These are phyloP conservation scores for Indicator maculatus DNA, from an alignment of 2,113 vertebrate species.

Conservation along the genomic window DNA sequence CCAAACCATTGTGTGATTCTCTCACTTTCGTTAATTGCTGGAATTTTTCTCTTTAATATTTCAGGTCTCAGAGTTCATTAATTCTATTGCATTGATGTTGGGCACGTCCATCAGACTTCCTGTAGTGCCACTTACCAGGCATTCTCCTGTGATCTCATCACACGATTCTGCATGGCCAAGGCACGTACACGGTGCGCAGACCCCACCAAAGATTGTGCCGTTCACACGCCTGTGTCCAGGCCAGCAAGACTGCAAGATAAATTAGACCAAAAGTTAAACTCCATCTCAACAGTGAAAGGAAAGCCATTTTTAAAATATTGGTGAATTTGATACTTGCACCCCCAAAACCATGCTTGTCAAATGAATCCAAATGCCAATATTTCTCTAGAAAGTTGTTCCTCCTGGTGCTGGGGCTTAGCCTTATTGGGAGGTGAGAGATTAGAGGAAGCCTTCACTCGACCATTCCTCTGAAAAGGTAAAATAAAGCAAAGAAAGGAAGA, in stretches of 20 bases:
- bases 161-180: conserved; percentile 80
- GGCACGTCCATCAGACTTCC: background rate
- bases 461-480: conserved; percentile 74
- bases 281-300: background rate
- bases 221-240: conserved; percentile 81
- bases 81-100: background rate
- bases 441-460: conserved; percentile 69
- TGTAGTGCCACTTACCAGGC: conserved; percentile 76
- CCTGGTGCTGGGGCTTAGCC: conserved; percentile 9
- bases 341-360: background rate
- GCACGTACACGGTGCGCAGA: conserved; percentile 82
- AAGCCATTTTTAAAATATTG: background rate
- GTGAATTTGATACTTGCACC: background rate
- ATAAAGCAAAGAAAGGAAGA: conserved; percentile 73
- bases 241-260: conserved; percentile 78
- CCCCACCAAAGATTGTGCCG: conserved; percentile 78
- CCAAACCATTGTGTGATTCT: too few species aligned
- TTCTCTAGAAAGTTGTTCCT: background rate
- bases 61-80: background rate
- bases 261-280: background rate
- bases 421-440: conserved; percentile 64
- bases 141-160: conserved; percentile 82
- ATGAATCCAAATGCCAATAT: background rate
- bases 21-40: background rate
- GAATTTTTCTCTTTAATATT: background rate